Percentiles rank a stretch among this genome's conserved stretches.
These are phyloP conservation scores for Lamprotornis superbus DNA, from an alignment of 2,113 vertebrate genomes.

Conservation along the genomic window DNA sequence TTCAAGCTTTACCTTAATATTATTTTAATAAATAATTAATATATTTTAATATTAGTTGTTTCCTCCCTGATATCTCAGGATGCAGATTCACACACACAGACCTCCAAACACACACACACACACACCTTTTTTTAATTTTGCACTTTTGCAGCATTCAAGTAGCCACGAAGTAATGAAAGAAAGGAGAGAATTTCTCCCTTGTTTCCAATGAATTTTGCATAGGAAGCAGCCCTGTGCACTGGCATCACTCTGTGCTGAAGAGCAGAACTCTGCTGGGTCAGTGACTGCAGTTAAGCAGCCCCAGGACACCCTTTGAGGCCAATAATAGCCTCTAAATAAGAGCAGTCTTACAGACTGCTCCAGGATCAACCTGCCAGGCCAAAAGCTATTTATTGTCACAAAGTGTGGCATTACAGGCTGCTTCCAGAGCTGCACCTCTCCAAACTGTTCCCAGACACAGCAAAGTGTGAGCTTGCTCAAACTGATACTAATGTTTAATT, in stretches of 20 bases:
- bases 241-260: background rate
- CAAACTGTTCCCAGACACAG: rapidly evolving
- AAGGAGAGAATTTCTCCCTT: background rate
- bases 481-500: background rate
- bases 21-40: background rate
- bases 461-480: background rate
- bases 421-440: background rate
- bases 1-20: background rate
- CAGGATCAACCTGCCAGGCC: background rate
- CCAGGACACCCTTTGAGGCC: background rate
- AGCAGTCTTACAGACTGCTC: background rate
- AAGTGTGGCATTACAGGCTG: background rate
- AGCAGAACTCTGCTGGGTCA: background rate
- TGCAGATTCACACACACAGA: background rate
- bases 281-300: background rate
- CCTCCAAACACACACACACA: background rate
- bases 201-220: background rate
- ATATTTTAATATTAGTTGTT: background rate
- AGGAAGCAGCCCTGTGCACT: rapidly evolving
- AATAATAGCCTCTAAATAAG: background rate
- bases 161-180: background rate
- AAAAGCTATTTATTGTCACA: background rate
- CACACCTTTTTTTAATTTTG: background rate
- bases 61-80: background rate
- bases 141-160: background rate